Evolutionary conservation across 2,797 vertebrate species (phyloP), one percentile per base, ranked within the genome.

Genomic region (Trachops cirrhosus): DNA sequence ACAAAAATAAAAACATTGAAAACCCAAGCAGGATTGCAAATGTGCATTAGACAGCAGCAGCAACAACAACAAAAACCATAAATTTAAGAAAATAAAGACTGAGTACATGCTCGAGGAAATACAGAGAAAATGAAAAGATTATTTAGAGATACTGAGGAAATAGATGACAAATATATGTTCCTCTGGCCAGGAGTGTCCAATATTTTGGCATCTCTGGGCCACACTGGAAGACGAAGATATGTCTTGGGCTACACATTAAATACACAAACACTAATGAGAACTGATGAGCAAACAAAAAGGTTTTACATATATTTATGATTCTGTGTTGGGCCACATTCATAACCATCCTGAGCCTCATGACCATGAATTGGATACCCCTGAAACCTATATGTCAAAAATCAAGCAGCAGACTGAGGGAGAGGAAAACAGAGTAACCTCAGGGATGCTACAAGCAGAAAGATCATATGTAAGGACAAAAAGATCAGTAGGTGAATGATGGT

Each of bases 121-220:
- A 92, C 0, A 67, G 44, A 57, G 32, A 48, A 94, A 94, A 95
- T 29, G 71, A 57, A 86, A 78, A 88, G 37, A 85, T 82, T 93
- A 70, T 50, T 93, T 94, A 85, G 62, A 89, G 21, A 91, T 86
- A 89, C 91, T 78, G 54, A 95, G 48, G 85, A 91, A 96, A 86
- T 9, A 74, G 37, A 74, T 3, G 3, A 41, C 52, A 84, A 91
- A 91, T 34, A 86, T 85, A 91, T 34, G 82, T 87, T 97, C 34
- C 29, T 85, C 78, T 77, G 75, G 39, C 54, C 54, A 57, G 54
- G 54, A 26, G 9, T 57, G 54, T 57, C 54, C 54, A 57, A 26
- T 26, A 57, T 57, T 26, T 26, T 59, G 54, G 24, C 54, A 59
- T 9, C 54, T 59, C 24, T 59, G 24, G 54, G 24, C 54, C 24